Base-by-base conservation (phyloP, 2,113 vertebrate genomes). In the Corynorhinus townsendii region DNA sequence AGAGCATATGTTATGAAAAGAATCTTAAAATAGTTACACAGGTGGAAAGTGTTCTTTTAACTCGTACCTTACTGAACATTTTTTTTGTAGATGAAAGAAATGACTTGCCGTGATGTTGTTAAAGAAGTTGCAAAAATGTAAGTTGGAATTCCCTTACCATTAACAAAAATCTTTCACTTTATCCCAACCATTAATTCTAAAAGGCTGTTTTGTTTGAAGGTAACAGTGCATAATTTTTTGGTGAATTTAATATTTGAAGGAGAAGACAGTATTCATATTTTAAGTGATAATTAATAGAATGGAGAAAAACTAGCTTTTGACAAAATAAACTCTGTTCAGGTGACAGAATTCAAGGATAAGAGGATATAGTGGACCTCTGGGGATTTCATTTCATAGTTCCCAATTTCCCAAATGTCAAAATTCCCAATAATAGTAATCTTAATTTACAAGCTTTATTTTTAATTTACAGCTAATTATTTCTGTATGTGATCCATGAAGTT, bases 71-170 rank as follows among this genome's bases (percentile, higher is more conserved):
- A 45, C 33, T 80, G 33, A 28, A 79, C 11, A 91, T 11, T 90
- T 66, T 97, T 72, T 87, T 88, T 71, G 0, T 98, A 99, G 99
- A 99, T 99, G 99, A 99, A 99, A 97, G 99, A 99, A 11, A 99
- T 99, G 99, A 99, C 99, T 4, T 99, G 99, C 96, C 98, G 99
- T 95, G 99, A 99, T 96, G 98, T 99, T 92, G 99, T 99, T 95
- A 99, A 99, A 98, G 99, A 99, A 97, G 99, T 99, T 91, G 99
- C 99, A 40, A 99, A 99, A 98, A 99, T 99, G 99, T 99, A 99
- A 99, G 99, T 98, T 86, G 81, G 30, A 79, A 56, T 88, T 66
- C 82, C 24, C 38, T 52, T 62, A 54, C 20, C 33, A 38, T 35
- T 66, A 16, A 56, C 45, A 94, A 59, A 96, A 83, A 62, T 75